These are phyloP conservation scores for Drosophila paracracens DNA, from an alignment of 2,888 invertebrate genomes.

Conservation along the genomic window DNA sequence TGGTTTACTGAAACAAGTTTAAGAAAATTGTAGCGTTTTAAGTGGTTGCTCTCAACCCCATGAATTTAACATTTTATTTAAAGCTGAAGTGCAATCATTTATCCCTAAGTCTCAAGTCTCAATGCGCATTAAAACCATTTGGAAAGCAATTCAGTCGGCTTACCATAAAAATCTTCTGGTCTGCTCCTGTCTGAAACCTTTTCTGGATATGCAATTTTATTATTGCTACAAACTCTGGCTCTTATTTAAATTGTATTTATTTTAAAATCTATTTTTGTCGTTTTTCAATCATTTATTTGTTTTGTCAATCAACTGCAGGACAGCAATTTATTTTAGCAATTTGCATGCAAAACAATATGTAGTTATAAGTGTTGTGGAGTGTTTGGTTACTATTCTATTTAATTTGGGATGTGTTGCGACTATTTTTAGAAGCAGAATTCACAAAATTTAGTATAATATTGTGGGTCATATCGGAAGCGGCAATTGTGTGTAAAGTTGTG, in stretches of 20 bases:
- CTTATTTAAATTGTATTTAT: slow-evolving; percentile 8
- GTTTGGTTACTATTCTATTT: slow-evolving; percentile 2
- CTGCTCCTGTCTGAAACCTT: slow-evolving; percentile 1
- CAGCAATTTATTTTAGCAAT: slow-evolving; percentile 60
- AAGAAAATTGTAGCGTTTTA: no score
- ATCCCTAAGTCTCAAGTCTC: not conserved
- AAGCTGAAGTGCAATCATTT: slow-evolving; percentile 34
- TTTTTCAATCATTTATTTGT: slow-evolving; percentile 4
- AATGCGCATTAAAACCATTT: slow-evolving; percentile 9
- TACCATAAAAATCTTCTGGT: slow-evolving; percentile 22
- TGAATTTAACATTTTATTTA: not conserved
- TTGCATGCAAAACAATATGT: slow-evolving; percentile 67
- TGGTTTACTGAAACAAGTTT: not conserved
- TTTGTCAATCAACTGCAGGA: slow-evolving; percentile 23
- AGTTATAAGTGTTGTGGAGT: slow-evolving; percentile 11
- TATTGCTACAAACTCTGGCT: slow-evolving; percentile 1
- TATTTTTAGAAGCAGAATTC: slow-evolving; percentile 7
- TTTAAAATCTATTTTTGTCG: slow-evolving; percentile 5
- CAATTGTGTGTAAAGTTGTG: slow-evolving; percentile 32
- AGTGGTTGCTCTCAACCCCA: not conserved
- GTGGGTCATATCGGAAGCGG: slow-evolving; percentile 39
- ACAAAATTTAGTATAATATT: not conserved
- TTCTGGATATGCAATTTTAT: not conserved
- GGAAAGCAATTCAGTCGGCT: slow-evolving; percentile 14
- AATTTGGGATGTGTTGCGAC: slow-evolving; percentile 2